Percentiles rank a stretch among this genome's conserved stretches.
Conservation (phyloP, 2,113 vertebrate species). For the Bucco capensis region DNA sequence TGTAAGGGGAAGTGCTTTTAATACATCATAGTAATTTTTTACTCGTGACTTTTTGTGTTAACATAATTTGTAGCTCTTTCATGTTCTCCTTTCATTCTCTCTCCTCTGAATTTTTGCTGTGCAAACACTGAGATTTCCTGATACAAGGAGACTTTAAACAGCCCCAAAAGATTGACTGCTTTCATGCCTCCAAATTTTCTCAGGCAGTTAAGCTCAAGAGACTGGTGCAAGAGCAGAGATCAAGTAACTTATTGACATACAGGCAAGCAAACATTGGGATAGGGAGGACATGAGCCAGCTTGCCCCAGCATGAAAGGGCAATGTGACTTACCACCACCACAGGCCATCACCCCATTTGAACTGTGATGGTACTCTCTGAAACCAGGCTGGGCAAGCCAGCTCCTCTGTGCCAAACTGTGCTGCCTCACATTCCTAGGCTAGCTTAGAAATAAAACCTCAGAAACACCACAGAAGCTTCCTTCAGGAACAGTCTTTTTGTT, state of each 20-base stretch:
- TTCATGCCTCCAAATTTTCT: conserved; percentile 39
- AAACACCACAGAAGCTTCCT: not conserved
- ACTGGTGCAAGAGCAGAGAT: not conserved
- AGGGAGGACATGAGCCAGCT: not conserved
- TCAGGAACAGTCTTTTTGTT: not conserved
- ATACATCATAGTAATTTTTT: conserved; percentile 15
- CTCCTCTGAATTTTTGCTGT: conserved; percentile 5
- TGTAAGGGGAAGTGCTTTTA: conserved; percentile 5
- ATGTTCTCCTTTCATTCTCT: conserved; percentile 15
- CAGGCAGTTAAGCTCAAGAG: conserved; percentile 38
- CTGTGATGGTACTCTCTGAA: not conserved
- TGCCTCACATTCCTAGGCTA: not conserved
- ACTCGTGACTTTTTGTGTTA: conserved; percentile 20
- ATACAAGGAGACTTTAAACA: conserved; percentile 16
- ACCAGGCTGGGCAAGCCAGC: not conserved
- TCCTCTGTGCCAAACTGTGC: not conserved
- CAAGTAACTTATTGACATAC: conserved; percentile 37
- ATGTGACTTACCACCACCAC: not conserved
- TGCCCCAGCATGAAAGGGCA: conserved; percentile 41
- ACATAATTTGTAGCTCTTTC: conserved; percentile 34
- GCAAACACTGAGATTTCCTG: conserved; percentile 23
- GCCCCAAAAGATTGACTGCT: not conserved
- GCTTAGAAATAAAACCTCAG: not conserved
- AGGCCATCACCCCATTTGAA: not conserved
- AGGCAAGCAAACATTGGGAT: not conserved